Evolutionary conservation across 2,888 invertebrate genomes (phyloP).

Genomic region (Lasioglossum calceatum): DNA sequence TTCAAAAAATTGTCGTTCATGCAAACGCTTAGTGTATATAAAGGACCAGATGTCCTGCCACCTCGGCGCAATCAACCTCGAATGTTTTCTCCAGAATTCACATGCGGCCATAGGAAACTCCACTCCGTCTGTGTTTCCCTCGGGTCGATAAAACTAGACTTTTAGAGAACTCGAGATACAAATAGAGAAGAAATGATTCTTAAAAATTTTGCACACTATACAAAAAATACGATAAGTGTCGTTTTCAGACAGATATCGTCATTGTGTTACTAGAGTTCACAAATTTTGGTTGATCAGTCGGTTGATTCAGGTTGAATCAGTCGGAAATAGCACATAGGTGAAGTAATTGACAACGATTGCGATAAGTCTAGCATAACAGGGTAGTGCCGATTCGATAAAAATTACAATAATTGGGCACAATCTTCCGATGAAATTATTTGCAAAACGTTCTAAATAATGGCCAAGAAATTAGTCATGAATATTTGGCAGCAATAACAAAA

Average conservation of each 20-base stretch:
- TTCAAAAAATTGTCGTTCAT: constrained; percentile 68
- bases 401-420: too few relatives aligned
- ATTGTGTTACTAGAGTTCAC: background rate
- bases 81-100: constrained; percentile 69
- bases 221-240: background rate
- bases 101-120: constrained; percentile 66
- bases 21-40: constrained; percentile 68
- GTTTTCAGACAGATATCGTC: background rate
- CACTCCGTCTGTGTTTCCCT: background rate
- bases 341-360: too few relatives aligned
- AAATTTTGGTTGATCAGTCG: too few relatives aligned
- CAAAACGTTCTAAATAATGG: too few relatives aligned
- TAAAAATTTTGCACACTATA: background rate
- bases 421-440: too few relatives aligned
- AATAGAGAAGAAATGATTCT: constrained; percentile 28
- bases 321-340: too few relatives aligned
- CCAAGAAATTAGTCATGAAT: too few relatives aligned
- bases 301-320: background rate
- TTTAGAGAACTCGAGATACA: constrained; percentile 5
- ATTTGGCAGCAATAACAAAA: too few relatives aligned
- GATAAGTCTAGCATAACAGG: too few relatives aligned
- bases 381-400: too few relatives aligned
- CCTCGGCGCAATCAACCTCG: constrained; percentile 72
- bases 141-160: constrained; percentile 44
- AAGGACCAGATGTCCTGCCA: constrained; percentile 73